These are phyloP conservation scores for Eulithis testata DNA, from an alignment of 2,888 invertebrate species.

Conservation along the genomic window DNA sequence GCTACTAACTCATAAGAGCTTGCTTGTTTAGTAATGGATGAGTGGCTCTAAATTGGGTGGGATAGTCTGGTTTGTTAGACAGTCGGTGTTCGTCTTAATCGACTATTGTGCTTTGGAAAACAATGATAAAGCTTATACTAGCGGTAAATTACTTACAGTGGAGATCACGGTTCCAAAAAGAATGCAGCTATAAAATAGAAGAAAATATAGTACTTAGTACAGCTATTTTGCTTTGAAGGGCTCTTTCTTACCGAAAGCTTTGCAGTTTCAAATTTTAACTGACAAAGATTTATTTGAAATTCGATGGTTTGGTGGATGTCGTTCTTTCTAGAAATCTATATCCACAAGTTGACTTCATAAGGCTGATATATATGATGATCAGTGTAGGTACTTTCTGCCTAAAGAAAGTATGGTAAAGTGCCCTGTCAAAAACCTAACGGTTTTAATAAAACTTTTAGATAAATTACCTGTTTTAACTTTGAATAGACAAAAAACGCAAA, in stretches of 20 bases:
- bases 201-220: not conserved
- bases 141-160: not conserved
- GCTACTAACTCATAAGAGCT: no score
- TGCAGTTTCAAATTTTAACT: no score
- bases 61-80: constrained; percentile 2
- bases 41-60: constrained; percentile 10
- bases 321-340: no score
- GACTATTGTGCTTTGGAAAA: constrained; percentile 14
- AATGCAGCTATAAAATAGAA: not conserved
- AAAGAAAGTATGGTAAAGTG: no score
- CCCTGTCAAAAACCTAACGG: no score
- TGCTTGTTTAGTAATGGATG: constrained; percentile 27
- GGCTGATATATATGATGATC: no score
- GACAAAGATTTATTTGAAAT: no score
- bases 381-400: no score
- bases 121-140: not conserved
- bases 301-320: no score
- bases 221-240: no score
- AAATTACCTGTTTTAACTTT: constrained; percentile 11
- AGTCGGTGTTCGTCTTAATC: constrained; percentile 2
- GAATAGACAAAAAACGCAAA: not conserved
- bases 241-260: no score
- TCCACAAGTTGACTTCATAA: no score
- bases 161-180: not conserved
- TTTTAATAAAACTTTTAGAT: not conserved